A percentile compares a stretch with the other conserved stretches of the same genome.
Conservation (phyloP, 1,140 invertebrate genomes). For the Eueides isabella region DNA sequence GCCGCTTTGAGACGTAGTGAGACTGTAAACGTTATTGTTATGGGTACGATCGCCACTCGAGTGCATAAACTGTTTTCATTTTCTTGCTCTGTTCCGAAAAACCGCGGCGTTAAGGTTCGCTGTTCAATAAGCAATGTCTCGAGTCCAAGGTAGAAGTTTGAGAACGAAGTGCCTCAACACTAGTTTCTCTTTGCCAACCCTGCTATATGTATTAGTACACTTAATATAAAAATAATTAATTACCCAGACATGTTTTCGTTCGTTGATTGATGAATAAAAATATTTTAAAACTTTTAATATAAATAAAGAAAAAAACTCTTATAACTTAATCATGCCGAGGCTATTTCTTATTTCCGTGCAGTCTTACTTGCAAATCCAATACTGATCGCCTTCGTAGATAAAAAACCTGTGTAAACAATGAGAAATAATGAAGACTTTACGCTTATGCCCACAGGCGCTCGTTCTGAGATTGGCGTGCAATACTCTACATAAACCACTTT, state of each 20-base stretch:
- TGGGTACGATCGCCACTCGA: no score
- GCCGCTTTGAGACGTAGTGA: no score
- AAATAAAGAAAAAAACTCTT: background rate
- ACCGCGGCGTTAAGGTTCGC: no score
- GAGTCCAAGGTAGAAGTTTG: no score
- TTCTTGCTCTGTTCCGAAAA: no score
- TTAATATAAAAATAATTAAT: background rate
- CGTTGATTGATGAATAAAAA: background rate
- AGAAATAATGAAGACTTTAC: background rate
- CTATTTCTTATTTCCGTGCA: background rate
- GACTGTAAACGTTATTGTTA: no score
- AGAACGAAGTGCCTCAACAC: no score
- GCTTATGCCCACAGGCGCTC: background rate
- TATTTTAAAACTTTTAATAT: background rate
- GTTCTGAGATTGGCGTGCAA: background rate
- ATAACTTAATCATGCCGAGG: background rate
- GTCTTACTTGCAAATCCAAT: slow-evolving; percentile 5
- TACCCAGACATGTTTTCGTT: background rate
- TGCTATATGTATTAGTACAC: no score
- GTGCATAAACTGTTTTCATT: no score
- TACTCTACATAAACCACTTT: background rate
- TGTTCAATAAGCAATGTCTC: no score
- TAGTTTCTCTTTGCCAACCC: no score
- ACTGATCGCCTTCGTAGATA: slow-evolving; percentile 18
- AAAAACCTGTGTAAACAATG: slow-evolving; percentile 8